Evolutionary conservation across 2,888 invertebrate species (phyloP), one percentile per base, ranked within the genome.

Genomic region (Cremastinae sp.): DNA sequence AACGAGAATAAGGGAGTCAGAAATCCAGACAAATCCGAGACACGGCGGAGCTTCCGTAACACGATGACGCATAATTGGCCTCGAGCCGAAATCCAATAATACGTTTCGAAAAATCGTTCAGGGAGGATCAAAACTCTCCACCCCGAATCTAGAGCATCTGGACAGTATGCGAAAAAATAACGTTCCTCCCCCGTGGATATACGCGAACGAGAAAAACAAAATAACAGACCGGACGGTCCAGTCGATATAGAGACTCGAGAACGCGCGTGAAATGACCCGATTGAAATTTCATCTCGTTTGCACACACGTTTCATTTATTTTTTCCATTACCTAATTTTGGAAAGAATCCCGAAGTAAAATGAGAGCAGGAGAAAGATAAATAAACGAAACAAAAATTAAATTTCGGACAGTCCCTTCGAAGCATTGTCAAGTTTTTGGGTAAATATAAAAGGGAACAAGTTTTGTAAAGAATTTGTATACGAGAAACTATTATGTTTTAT

Each of bases 61-160:
- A n/a, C n/a, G n/a, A n/a, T n/a, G n/a, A n/a, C 38, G 43, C 22
- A 76, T 76, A 76, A 73, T 76, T 75, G 66, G 12, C 58, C 10
- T 58, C 16, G 18, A 45, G 14, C 49, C 56, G 51, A 28, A 28
- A 75, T 75, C 71, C 72, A 72, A 69, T 58, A 66, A 75, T 62
- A 54, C 16, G 36, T 20, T 49, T 49, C 70, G 16, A 36, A 45
- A 62, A 62, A 72, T 72, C 43, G 28, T 64, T 34, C 58, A 41
- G 22, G 49, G 59, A 73, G 5, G n/a, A 59, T 66, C 61, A 34
- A 64, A 1, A 9, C 43, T 53, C 45, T 58, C 62, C 68, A 51
- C 61, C 58, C 71, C 20, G 28, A 45, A 71, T 72, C 61, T 62
- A 34, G 49, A 66, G 59, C 75, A 75, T 75, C 75, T 75, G 75